These are phyloP conservation scores for Trichechus manatus DNA, from an alignment of 2,113 vertebrate genomes.

Conservation along the genomic window DNA sequence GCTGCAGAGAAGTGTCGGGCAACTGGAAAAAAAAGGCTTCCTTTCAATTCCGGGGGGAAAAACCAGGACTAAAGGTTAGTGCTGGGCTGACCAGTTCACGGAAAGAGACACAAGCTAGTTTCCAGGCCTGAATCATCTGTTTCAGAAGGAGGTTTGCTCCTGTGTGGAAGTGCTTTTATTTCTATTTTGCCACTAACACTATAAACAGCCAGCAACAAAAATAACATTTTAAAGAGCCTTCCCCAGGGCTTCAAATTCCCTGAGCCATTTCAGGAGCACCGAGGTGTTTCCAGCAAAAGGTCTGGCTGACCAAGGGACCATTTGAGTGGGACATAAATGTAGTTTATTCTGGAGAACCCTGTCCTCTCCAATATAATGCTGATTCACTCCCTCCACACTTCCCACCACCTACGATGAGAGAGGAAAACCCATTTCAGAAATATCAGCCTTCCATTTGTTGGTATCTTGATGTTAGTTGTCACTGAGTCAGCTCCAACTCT, in stretches of 20 bases:
- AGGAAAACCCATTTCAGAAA: neutral
- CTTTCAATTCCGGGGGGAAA: neutral
- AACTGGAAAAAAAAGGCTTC: neutral
- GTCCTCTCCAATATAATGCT: rapidly evolving
- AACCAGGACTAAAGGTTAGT: neutral
- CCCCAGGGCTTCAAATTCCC: too few species aligned
- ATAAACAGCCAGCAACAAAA: neutral
- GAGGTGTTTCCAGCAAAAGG: neutral
- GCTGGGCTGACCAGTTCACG: neutral
- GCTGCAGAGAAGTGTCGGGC: neutral
- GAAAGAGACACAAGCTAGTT: neutral
- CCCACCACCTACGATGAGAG: neutral
- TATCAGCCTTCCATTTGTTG: neutral
- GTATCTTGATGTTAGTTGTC: neutral
- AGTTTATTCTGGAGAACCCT: neutral
- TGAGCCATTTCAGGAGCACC: neutral
- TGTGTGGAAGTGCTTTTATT: rapidly evolving
- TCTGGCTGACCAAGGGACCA: neutral
- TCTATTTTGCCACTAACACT: neutral
- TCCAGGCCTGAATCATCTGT: neutral
- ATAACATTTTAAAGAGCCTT: neutral
- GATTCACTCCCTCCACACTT: neutral
- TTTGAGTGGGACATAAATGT: neutral
- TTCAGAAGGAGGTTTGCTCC: neutral
- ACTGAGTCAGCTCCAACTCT: neutral